Base-by-base conservation (phyloP, 2,888 invertebrate species). In the Sisyra nigra region DNA sequence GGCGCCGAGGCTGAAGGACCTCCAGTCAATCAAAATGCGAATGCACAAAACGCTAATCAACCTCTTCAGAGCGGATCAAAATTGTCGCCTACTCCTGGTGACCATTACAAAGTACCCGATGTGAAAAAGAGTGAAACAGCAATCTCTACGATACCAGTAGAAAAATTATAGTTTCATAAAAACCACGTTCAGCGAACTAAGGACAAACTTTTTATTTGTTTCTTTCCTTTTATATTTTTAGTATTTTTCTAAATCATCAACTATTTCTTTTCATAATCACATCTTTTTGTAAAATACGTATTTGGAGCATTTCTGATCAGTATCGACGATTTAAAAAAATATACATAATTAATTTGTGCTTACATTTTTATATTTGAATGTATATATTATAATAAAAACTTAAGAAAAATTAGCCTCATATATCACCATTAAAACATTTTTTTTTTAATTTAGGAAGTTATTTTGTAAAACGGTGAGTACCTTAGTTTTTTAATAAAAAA, bases 121-220 rank as follows among this genome's bases (percentile, higher is more conserved):
- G 52, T 52, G 34, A 63, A 62, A 49, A 60, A 59, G 48, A 63
- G 62, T 51, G 59, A 60, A 48, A 62, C 59, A 50, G 53, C 55
- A 52, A 60, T 62, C 6, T 18, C 43, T 34, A n/a, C 45, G 30
- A 40, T 42, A 39, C 18, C 35, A 40, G 42, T 37, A 7, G 37
- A 19, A 37, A 37, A 37, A 37, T 10, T 37, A 37, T 37, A 37
- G 15, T 14, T 11, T 15, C 11, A 18, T 35, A 9, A 15, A 13
- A 11, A 15, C 13, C 17, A 9, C 6, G 17, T 37, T 37, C 14
- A 13, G 33, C 4, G 6, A 3, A 13, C 9, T 33, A 33, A 3
- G 6, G 4, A 13, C 3, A 33, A 33, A 33, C 14, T 33, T 33
- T 33, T 33, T 33, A 14, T 6, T 13, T 37, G n/a, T 37, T 37